Evolutionary conservation across 1,140 invertebrate species (phyloP).

Genomic region (Cyphomyrmex costatus): DNA sequence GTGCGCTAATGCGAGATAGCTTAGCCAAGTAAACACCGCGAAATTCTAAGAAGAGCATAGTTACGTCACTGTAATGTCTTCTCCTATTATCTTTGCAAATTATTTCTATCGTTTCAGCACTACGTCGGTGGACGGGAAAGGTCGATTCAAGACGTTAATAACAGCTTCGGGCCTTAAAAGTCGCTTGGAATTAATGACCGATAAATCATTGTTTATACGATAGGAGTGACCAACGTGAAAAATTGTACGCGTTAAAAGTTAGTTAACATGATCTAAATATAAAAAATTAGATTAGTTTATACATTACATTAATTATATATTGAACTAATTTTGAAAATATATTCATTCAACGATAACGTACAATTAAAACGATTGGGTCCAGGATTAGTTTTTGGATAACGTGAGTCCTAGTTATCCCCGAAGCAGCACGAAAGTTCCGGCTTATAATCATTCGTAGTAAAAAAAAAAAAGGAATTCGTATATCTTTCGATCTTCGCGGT

Average conservation of each 20-base stretch:
- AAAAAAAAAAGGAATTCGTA: constrained; percentile 51
- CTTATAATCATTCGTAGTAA: constrained; percentile 59
- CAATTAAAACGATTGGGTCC: constrained; percentile 26
- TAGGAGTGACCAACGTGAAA: not conserved
- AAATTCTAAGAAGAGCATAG: constrained; percentile 48
- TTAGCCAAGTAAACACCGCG: constrained; percentile 48
- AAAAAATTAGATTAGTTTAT: not conserved
- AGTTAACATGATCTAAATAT: not conserved
- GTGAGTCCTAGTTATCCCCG: constrained; percentile 20
- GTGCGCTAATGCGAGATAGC: constrained; percentile 53
- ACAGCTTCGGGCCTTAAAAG: not conserved
- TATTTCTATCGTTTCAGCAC: constrained; percentile 26
- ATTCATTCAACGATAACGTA: constrained; percentile 5
- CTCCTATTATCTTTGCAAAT: constrained; percentile 36
- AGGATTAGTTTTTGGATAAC: constrained; percentile 32
- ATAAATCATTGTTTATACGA: constrained; percentile 1
- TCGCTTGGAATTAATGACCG: not conserved
- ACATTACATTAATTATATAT: not conserved
- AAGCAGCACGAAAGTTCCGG: constrained; percentile 49
- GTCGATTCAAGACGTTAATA: not conserved
- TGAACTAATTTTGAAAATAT: not conserved
- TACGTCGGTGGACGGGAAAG: not conserved
- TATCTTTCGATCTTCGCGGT: constrained; percentile 63
- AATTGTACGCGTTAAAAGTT: not conserved
- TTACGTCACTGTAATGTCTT: constrained; percentile 22